These are phyloP conservation scores for Hydrozoanthus tunicans DNA, from an alignment of 64 coral and sea anemone genomes.

Conservation along the genomic window DNA sequence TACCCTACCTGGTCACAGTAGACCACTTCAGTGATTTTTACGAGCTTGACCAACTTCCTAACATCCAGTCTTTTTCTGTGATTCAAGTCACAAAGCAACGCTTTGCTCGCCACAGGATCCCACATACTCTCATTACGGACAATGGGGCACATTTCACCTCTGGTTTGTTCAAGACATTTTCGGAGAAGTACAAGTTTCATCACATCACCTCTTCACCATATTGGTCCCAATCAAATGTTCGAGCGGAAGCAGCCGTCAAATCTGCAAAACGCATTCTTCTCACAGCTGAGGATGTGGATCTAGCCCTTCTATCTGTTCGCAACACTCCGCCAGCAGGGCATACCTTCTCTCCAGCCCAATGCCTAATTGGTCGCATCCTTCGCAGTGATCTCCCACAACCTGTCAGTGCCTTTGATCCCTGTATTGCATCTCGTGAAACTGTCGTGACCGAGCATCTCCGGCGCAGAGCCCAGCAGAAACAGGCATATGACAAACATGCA, in stretches of 20 bases:
- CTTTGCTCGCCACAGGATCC: constrained; percentile 33
- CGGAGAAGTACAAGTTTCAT: constrained; percentile 56
- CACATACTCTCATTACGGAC: constrained; percentile 21
- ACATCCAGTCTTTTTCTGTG: constrained; percentile 32
- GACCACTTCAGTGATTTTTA: constrained; percentile 74
- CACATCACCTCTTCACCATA: constrained; percentile 53
- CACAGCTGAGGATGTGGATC: constrained; percentile 55
- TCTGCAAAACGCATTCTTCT: no score
- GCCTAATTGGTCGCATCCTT: constrained; percentile 50
- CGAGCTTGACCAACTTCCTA: constrained; percentile 58
- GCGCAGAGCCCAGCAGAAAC: not conserved
- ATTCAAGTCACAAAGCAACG: constrained; percentile 56
- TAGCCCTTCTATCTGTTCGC: constrained; percentile 47
- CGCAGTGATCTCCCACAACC: constrained; percentile 36
- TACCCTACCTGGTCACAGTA: constrained; percentile 64
- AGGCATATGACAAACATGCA: no score
- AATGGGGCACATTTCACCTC: constrained; percentile 67
- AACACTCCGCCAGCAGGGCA: no score
- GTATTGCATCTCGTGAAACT: not conserved
- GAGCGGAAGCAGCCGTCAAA: constrained; percentile 15
- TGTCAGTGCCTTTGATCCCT: constrained; percentile 6
- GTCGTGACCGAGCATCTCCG: constrained; percentile 14
- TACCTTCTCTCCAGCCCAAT: constrained; percentile 39
- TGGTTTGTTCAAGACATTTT: constrained; percentile 47
- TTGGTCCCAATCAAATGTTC: constrained; percentile 56